phyloP scores from a whole-genome alignment of 2,888 invertebrate genomes.

The Drosophila recens region DNA sequence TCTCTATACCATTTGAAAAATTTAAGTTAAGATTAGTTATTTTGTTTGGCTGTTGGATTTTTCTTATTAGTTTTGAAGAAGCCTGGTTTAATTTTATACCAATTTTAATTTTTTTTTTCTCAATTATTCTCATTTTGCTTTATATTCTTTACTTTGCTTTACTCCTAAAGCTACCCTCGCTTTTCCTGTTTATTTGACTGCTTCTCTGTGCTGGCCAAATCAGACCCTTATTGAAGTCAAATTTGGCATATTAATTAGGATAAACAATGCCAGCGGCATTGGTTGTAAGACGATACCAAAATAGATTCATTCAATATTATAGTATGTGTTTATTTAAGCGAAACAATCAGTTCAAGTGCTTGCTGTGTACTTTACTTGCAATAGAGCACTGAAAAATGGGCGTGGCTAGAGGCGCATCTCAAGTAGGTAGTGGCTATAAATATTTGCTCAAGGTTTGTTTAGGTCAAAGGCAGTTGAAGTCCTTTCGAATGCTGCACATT shows the following conservation, averaged over 20 bases:
- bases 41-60: too few species aligned
- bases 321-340: conserved; percentile 4
- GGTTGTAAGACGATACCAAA: background rate
- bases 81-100: too few species aligned
- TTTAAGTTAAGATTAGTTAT: too few species aligned
- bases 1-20: too few species aligned
- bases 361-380: conserved; percentile 9
- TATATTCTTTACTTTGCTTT: background rate
- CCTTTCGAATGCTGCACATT: conserved; percentile 12
- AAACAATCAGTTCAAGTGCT: conserved; percentile 22
- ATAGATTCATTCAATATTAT: conserved; percentile 18
- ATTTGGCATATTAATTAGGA: conserved; percentile 55
- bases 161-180: conserved; percentile 10
- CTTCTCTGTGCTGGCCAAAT: conserved; percentile 8
- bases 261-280: conserved; percentile 35
- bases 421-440: conserved; percentile 30
- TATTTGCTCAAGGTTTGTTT: conserved; percentile 36
- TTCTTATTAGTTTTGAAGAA: too few species aligned
- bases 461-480: conserved; percentile 23
- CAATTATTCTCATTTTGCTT: background rate
- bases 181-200: conserved; percentile 14
- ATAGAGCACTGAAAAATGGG: background rate
- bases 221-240: conserved; percentile 27
- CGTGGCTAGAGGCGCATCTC: conserved; percentile 5
- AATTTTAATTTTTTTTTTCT: background rate